A percentile compares a stretch with the other conserved stretches of the same genome.
Conservation (phyloP, 2,888 invertebrate species). For the Rugalucina vietnamica region DNA sequence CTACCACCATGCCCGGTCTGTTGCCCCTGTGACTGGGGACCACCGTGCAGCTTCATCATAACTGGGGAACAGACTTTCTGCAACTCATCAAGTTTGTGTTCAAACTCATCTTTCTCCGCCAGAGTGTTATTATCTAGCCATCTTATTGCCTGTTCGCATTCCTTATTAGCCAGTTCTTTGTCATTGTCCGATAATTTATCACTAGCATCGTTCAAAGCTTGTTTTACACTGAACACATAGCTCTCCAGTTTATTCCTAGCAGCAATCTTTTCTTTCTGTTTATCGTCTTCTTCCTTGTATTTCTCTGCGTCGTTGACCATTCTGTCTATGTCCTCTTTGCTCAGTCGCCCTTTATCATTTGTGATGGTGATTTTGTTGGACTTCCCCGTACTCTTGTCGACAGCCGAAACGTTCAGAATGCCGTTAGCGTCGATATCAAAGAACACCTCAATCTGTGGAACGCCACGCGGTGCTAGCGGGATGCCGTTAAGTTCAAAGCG, state of each 20-base stretch:
- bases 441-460: conserved; percentile 87
- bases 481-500: conserved; percentile 79
- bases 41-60: conserved; percentile 86
- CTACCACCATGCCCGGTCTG: conserved; percentile 60
- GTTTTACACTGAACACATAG: conserved; percentile 84
- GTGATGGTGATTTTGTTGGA: conserved; percentile 93
- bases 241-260: conserved; percentile 77
- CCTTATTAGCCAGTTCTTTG: conserved; percentile 87
- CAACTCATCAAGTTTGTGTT: conserved; percentile 90
- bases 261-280: conserved; percentile 75
- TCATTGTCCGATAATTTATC: conserved; percentile 87
- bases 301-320: conserved; percentile 84
- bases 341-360: conserved; percentile 93
- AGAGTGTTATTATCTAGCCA: conserved; percentile 93
- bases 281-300: conserved; percentile 81
- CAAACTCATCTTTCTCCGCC: conserved; percentile 90
- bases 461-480: conserved; percentile 80
- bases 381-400: conserved; percentile 91
- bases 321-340: conserved; percentile 93
- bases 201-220: conserved; percentile 86
- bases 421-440: conserved; percentile 95
- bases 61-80: conserved; percentile 90
- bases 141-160: conserved; percentile 86
- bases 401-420: conserved; percentile 86
- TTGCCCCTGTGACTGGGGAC: conserved; percentile 63